Evolutionary conservation across 2,888 invertebrate species (phyloP), one percentile per base, ranked within the genome.

Genomic region (Callimorpha dominula): DNA sequence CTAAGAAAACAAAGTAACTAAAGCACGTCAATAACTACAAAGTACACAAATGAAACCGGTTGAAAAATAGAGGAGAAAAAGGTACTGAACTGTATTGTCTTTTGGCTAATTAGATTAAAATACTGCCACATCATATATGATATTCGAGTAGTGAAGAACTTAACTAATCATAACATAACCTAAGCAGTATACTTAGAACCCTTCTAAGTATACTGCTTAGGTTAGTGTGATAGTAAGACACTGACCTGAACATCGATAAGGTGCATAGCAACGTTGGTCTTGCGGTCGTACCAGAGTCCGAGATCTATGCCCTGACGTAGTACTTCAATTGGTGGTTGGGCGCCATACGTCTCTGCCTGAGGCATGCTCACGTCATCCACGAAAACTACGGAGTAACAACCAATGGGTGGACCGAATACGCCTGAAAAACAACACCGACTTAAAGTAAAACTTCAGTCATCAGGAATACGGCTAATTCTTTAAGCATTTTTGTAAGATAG

Each of bases 301-400:
- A 99, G 98, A 91, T 99, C 99, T 64, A 99, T 96, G 96, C 98
- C 98, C 93, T 99, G 99, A 42, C 99, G 96, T 43, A 99, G 92
- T 63, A 99, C 95, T 90, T 99, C 99, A 72, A 99, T 98, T 0
- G 99, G 98, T 0, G 99, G 99, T 90, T 99, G 99, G 0, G 99
- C 99, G 0, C 99, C 99, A 87, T 98, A 99, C 3, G 97, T 96
- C 92, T 99, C 98, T 71, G 98, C 97, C 84, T 98, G 95, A 0
- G 99, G 99, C 98, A 99, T 98, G 86, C 98, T 99, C n/a, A 99
- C 97, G 90, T 99, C 99, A 88, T 99, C 99, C 54, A 99, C 98
- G 90, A 99, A 99, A 66, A 99, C 97, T 17, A 99, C 97, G 91
- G 97, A 97, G 85, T 97, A 97, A 89, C 98, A 99, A 7, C 98